Evolutionary conservation across 1,140 invertebrate genomes (phyloP).

Genomic region (Hycleus phaleratus): DNA sequence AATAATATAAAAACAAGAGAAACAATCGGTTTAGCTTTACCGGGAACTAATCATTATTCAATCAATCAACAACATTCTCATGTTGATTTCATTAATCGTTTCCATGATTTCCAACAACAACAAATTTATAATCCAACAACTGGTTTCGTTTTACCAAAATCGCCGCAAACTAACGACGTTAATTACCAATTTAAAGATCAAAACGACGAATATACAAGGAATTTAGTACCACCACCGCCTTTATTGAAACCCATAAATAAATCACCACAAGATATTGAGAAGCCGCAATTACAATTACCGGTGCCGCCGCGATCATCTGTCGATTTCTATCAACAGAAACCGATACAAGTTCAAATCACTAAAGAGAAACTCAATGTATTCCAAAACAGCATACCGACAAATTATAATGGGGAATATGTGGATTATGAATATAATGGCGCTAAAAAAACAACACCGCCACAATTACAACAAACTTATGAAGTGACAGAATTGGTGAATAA

Average conservation of each 20-base stretch:
- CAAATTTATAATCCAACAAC: constrained; percentile 7
- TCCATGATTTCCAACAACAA: constrained; percentile 18
- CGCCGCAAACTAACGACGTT: constrained; percentile 22
- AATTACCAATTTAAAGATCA: constrained; percentile 24
- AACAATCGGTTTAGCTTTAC: constrained; percentile 20
- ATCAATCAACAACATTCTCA: constrained; percentile 23
- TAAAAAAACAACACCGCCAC: constrained; percentile 17
- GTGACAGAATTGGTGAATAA: constrained; percentile 33
- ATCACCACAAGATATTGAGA: background rate
- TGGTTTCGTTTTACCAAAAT: constrained; percentile 14
- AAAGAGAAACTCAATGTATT: constrained; percentile 37
- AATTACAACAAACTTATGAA: constrained; percentile 33
- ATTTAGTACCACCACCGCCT: constrained; percentile 30
- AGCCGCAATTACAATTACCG: background rate
- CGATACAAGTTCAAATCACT: constrained; percentile 33
- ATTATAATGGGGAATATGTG: constrained; percentile 22
- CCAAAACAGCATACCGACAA: constrained; percentile 24
- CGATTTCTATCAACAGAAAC: constrained; percentile 17
- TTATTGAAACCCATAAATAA: constrained; percentile 10
- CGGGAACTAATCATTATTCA: constrained; percentile 16
- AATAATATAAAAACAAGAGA: constrained; percentile 26
- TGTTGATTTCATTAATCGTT: constrained; percentile 28
- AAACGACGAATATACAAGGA: constrained; percentile 33
- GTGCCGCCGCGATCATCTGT: constrained; percentile 9
- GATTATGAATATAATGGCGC: constrained; percentile 19